Conservation (phyloP, 2,113 vertebrate species). For the Benitochromis conjunctus region DNA sequence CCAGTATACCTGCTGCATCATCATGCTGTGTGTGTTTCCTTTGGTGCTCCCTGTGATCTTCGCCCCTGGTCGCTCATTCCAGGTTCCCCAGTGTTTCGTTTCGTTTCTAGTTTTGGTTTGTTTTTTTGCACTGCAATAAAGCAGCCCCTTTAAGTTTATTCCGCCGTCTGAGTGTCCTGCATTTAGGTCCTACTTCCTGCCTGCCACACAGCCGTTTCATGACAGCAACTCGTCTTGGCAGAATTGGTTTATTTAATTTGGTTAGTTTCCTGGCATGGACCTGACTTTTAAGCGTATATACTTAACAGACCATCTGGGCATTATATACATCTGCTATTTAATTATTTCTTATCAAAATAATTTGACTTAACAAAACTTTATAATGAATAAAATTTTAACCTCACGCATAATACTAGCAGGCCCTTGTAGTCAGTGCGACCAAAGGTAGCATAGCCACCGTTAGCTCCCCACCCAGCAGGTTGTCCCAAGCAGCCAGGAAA, state of each 20-base stretch:
- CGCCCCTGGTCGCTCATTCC: too few species aligned
- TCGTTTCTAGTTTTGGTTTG: too few species aligned
- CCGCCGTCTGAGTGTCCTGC: too few species aligned
- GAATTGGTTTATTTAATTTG: not conserved
- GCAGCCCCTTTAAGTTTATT: too few species aligned
- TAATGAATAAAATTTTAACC: not conserved
- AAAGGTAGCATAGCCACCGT: not conserved
- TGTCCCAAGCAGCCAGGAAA: rapidly evolving
- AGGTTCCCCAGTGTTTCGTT: too few species aligned
- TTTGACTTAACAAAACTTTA: not conserved
- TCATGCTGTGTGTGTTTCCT: too few species aligned
- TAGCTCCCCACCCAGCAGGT: not conserved
- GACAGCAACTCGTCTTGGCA: not conserved
- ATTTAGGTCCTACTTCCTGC: too few species aligned
- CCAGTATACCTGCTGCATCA: not conserved
- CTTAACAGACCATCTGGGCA: not conserved
- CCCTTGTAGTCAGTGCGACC: not conserved
- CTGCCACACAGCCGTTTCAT: too few species aligned
- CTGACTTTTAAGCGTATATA: not conserved
- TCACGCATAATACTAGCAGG: rapidly evolving
- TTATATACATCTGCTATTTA: not conserved
- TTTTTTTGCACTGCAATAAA: too few species aligned
- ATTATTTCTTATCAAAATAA: not conserved
- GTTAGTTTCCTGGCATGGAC: not conserved
- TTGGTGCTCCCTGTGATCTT: too few species aligned